A percentile compares a stretch with the other conserved stretches of the same genome.
Conservation (phyloP, 1,140 invertebrate genomes). For the Tigriopus japonicus region DNA sequence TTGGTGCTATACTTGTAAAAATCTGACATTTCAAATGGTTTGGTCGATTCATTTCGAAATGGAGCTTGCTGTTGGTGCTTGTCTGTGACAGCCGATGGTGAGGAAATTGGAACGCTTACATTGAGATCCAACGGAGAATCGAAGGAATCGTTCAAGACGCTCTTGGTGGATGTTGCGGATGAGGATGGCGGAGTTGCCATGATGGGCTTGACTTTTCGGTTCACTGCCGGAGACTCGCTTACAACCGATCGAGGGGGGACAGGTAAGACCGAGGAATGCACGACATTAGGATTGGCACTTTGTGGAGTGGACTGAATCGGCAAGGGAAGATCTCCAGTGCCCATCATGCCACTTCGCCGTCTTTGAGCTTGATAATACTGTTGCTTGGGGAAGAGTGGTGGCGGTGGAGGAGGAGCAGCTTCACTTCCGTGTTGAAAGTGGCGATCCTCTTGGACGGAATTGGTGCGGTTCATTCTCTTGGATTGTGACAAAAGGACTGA, state of each 20-base stretch:
- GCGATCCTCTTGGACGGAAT: background rate
- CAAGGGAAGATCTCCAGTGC: no score
- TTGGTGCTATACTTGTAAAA: constrained; percentile 94
- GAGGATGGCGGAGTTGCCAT: background rate
- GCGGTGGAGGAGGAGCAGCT: background rate
- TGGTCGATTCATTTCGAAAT: constrained; percentile 56
- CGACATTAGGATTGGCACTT: background rate
- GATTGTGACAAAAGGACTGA: constrained; percentile 9
- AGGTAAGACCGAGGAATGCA: no score
- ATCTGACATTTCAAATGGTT: constrained; percentile 90
- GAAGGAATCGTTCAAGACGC: constrained; percentile 15
- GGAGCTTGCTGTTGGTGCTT: constrained; percentile 37
- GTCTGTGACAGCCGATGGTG: background rate
- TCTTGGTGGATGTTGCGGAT: constrained; percentile 15
- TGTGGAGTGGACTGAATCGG: background rate
- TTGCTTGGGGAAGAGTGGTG: constrained; percentile 4
- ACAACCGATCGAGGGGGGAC: background rate
- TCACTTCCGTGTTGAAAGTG: background rate
- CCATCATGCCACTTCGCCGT: no score
- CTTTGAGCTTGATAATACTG: constrained; percentile 6
- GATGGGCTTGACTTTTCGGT: constrained; percentile 6
- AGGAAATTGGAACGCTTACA: no score
- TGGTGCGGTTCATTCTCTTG: no score
- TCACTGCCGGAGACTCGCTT: constrained; percentile 12
- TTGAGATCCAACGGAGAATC: background rate